These are phyloP conservation scores for Trichomalopsis sarcophagae DNA, from an alignment of 1,140 invertebrate genomes.

Conservation along the genomic window DNA sequence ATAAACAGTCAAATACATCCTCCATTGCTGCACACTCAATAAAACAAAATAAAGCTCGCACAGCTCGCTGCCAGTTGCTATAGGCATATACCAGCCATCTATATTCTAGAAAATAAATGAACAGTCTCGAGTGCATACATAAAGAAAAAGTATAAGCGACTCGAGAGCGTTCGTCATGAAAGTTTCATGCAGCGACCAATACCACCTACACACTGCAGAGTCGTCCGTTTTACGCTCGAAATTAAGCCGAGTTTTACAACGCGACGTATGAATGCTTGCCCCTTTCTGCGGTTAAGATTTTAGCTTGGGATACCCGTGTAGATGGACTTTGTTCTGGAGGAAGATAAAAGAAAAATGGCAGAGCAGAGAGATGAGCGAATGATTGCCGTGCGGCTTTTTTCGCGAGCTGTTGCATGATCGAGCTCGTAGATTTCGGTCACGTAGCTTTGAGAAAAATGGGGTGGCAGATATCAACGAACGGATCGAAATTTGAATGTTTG, in stretches of 20 bases:
- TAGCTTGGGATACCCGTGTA: background rate
- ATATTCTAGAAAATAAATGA: too few relatives aligned
- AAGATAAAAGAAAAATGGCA: background rate
- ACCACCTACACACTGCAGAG: background rate
- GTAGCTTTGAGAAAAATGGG: too few relatives aligned
- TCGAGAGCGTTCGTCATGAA: conserved; percentile 22
- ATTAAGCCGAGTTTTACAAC: background rate
- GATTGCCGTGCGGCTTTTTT: background rate
- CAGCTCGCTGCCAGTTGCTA: too few relatives aligned
- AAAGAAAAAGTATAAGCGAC: background rate
- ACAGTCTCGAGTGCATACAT: too few relatives aligned
- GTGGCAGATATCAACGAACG: too few relatives aligned
- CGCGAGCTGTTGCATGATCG: background rate
- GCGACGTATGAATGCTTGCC: background rate
- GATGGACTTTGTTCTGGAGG: background rate
- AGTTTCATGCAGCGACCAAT: conserved; percentile 8
- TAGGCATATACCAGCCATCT: background rate
- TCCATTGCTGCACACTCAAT: too few relatives aligned
- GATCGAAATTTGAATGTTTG: too few relatives aligned
- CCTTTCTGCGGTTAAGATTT: background rate
- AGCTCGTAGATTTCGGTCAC: too few relatives aligned
- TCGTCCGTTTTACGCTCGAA: background rate
- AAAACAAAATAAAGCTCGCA: too few relatives aligned
- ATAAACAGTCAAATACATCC: too few relatives aligned
- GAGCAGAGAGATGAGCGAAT: background rate